A percentile compares a stretch with the other conserved stretches of the same genome.
Conservation (phyloP, 2,113 vertebrate genomes). For the Synodontis membranacea region DNA sequence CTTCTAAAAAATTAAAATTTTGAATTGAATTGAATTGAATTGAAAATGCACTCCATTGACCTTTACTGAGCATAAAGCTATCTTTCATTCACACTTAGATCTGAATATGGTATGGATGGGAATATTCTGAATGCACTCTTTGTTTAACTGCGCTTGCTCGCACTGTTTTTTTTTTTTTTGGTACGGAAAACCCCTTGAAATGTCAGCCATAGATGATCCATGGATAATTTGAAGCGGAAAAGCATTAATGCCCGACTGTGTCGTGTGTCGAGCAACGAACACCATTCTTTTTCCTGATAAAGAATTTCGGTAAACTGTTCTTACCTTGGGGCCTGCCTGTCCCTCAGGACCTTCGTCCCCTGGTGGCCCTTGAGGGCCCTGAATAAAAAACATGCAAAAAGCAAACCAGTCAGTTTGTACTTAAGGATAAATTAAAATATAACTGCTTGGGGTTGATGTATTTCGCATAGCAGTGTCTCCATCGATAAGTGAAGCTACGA, state of each 20-base stretch:
- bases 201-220: constrained; percentile 39
- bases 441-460: too few species aligned
- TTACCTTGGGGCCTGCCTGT: constrained; percentile 69
- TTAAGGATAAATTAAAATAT: not conserved
- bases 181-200: constrained; percentile 49
- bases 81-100: not conserved
- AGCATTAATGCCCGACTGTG: constrained; percentile 21
- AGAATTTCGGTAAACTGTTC: not conserved
- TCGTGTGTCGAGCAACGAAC: not conserved
- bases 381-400: constrained; percentile 47
- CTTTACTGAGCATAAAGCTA: constrained; percentile 34
- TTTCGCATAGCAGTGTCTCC: too few species aligned
- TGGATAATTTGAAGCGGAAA: not conserved
- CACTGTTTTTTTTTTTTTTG: constrained; percentile 51
- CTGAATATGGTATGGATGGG: constrained; percentile 8
- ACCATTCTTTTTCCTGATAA: constrained; percentile 10
- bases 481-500: not conserved
- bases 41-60: not conserved
- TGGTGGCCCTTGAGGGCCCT: constrained; percentile 61
- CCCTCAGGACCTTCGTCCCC: constrained; percentile 71
- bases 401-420: not conserved
- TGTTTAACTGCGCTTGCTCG: constrained; percentile 48
- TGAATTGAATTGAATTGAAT: too few species aligned
- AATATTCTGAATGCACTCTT: constrained; percentile 58
- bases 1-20: not conserved